Evolutionary conservation across 2,797 vertebrate genomes (phyloP).

Genomic region (Cryptoblepharus egeriae): DNA sequence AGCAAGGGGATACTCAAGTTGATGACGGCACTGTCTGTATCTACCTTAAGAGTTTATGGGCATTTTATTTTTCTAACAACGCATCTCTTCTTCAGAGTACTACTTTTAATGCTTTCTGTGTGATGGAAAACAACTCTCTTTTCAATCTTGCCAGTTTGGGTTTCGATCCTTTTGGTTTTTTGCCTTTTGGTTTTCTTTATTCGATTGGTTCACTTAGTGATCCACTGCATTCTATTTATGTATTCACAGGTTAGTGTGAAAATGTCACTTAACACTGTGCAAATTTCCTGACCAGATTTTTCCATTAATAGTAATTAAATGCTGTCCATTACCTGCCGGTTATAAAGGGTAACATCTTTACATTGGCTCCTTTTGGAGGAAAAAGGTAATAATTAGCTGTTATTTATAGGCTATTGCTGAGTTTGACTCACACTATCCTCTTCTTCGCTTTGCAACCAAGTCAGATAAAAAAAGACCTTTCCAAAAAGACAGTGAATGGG

Average conservation of each 20-base stretch:
- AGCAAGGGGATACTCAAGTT: no score
- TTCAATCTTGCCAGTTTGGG: neutral
- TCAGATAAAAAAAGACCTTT: neutral
- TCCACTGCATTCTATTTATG: constrained; percentile 11
- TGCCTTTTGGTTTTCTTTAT: neutral
- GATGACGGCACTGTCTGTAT: neutral
- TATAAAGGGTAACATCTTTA: neutral
- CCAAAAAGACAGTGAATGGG: neutral
- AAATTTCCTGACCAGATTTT: constrained; percentile 1
- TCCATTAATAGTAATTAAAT: constrained; percentile 14
- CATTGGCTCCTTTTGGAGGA: neutral
- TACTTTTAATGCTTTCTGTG: neutral
- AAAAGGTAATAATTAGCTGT: constrained; percentile 22
- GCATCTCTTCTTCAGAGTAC: neutral
- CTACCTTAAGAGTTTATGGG: neutral
- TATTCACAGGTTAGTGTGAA: neutral
- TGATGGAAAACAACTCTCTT: neutral
- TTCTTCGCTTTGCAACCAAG: neutral
- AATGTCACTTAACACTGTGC: constrained; percentile 10
- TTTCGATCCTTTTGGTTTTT: neutral
- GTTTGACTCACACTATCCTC: constrained; percentile 12
- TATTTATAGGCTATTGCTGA: constrained; percentile 18
- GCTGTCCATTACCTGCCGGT: constrained; percentile 23
- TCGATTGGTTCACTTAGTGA: neutral
- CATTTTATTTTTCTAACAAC: neutral